phyloP scores from a whole-genome alignment of 2,113 vertebrate species.

The Perccottus glenii region DNA sequence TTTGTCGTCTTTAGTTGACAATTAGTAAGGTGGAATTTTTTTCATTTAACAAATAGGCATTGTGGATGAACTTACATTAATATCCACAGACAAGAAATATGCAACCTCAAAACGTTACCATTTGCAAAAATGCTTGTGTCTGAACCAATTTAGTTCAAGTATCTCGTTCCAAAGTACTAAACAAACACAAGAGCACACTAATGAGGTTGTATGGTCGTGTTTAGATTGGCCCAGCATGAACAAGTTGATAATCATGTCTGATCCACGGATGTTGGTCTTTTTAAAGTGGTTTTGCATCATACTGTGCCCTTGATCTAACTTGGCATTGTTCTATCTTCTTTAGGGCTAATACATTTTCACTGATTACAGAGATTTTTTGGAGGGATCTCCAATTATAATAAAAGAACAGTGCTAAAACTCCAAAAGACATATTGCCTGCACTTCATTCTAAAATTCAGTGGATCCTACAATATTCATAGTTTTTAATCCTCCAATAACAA shows the following conservation, averaged over 20 bases:
- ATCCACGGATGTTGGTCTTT: constrained; percentile 35
- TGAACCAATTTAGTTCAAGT: background rate
- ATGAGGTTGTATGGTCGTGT: constrained; percentile 38
- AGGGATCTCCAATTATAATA: background rate
- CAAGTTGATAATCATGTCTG: constrained; percentile 46
- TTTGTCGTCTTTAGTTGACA: background rate
- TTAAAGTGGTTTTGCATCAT: constrained; percentile 29
- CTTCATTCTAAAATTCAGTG: constrained; percentile 67
- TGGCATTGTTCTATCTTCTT: background rate
- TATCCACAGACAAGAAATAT: background rate
- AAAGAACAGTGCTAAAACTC: constrained; percentile 8
- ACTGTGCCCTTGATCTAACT: constrained; percentile 17
- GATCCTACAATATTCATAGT: constrained; percentile 65
- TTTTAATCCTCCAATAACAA: constrained; percentile 75
- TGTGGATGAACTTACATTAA: no score
- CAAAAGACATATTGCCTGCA: constrained; percentile 47
- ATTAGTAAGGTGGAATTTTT: no score
- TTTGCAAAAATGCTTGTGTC: background rate
- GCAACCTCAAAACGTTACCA: background rate
- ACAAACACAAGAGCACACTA: constrained; percentile 10
- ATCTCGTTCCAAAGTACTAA: background rate
- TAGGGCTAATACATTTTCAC: constrained; percentile 13
- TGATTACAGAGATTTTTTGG: constrained; percentile 14
- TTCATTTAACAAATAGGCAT: no score
- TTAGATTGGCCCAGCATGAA: constrained; percentile 42